Evolutionary conservation across 2,888 invertebrate species (phyloP), one percentile per base, ranked within the genome.

Genomic region (Microplitis manilae): DNA sequence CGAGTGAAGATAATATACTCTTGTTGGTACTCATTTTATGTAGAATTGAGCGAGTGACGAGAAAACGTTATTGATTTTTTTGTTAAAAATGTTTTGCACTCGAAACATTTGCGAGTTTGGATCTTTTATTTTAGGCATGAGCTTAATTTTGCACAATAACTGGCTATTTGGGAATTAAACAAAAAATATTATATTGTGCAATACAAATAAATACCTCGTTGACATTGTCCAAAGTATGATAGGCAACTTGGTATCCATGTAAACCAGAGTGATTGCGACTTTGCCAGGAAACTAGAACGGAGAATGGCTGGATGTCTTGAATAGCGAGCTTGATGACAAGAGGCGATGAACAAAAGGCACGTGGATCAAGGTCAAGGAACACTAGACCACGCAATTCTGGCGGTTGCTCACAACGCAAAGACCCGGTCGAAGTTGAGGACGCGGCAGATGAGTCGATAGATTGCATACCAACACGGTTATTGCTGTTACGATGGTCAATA

Each of bases 241-340:
- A 96, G 84, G 95, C 95, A 83, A 97, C 95, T 92, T 95, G 95
- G 90, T 95, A 97, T 82, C 96, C 97, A 86, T 94, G 94, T 84
- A 97, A 92, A 77, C 96, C 95, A 73, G 95, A 95, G 89, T 96
- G 96, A 91, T 97, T 96, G 83, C 96, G 93, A 86, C 96, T 95
- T 90, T 96, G 96, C 97, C 97, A 97, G 82, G 96, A 95, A 65
- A 96, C 96, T 83, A 96, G 92, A 81, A 97, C 95, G 65, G 96
- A 96, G 90, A 95, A 96, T 65, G 96, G 95, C 89, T 96, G 96
- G 82, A 97, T 95, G 90, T 96, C 96, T 91, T 96, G 96, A 86
- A 97, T 96, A 83, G 96, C 96, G 80, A 97, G 92, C 90, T 96
- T 95, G 81, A 95, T 92, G 84, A 97, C 94, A 86, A 96, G 92